Conservation (phyloP, 2,888 invertebrate species). For the Platycheirus albimanus region DNA sequence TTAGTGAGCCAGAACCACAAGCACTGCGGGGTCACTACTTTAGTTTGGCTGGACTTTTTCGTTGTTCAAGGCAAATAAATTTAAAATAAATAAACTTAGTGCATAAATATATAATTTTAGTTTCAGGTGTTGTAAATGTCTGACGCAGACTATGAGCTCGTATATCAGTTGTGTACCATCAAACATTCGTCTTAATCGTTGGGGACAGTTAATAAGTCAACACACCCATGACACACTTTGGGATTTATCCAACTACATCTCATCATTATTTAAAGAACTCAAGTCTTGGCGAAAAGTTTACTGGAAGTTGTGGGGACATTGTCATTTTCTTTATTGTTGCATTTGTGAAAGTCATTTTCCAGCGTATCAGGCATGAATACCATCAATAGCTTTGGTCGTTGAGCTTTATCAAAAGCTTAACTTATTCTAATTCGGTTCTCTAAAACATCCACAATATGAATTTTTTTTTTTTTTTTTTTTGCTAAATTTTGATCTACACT, state of each 20-base stretch:
- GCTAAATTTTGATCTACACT: too few species aligned
- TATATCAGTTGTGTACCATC: constrained; percentile 89
- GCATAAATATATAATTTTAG: neutral
- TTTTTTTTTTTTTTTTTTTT: too few species aligned
- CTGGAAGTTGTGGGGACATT: constrained; percentile 96
- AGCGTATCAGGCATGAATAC: constrained; percentile 84
- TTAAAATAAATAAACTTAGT: neutral
- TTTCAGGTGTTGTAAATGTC: constrained; percentile 87
- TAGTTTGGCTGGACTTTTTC: constrained; percentile 90
- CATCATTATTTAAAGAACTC: constrained; percentile 89
- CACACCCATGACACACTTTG: constrained; percentile 90
- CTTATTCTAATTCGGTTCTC: too few species aligned
- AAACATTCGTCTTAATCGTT: constrained; percentile 88
- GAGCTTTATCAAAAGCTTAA: neutral
- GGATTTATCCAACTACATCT: constrained; percentile 91
- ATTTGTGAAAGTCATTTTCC: constrained; percentile 91
- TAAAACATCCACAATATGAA: too few species aligned
- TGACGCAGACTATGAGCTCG: constrained; percentile 88
- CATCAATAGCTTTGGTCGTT: too few species aligned
- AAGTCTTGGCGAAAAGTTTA: constrained; percentile 96
- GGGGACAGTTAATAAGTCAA: constrained; percentile 88
- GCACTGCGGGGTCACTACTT: constrained; percentile 91
- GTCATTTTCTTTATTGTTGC: constrained; percentile 92
- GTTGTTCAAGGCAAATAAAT: constrained; percentile 85
- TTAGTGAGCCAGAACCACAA: constrained; percentile 90